Evolutionary conservation across 2,797 vertebrate genomes (phyloP), one percentile per base, ranked within the genome.

Genomic region (Bradypodion ventrale): DNA sequence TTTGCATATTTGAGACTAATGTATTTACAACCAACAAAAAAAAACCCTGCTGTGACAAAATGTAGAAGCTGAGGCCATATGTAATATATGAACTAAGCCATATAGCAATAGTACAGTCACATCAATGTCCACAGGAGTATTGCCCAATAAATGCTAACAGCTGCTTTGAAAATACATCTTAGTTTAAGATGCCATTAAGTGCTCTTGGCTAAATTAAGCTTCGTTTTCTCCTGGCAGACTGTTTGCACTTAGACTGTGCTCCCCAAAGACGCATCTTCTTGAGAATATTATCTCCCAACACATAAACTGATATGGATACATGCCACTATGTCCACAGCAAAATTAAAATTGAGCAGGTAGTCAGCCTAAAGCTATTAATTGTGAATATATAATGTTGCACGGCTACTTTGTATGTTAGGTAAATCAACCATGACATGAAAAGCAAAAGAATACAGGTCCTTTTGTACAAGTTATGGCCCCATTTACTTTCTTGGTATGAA

Each of bases 201-300:
- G 23, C 27, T 74, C 13, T 5, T 49, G 52, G 59, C 32, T 56
- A 77, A 73, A 44, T 32, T 32, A 66, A 83, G 29, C n/a, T 56
- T 76, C 27, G 35, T 21, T 85, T 40, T 72, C 60, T 75, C 52
- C 16, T 9, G 62, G 52, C 23, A 35, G 78, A 25, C 63, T 76
- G 63, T 80, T 80, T 83, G 72, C 52, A 72, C 23, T 63, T 49
- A 80, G 27, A 29, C 2, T 70, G 16, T 19, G 21, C 37, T 42
- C 70, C 27, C 70, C 52, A 60, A 72, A 75, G 52, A 42, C 62
- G 32, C 63, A 80, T 70, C 70, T 83, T 70, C 72, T 62, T 70
- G 27, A 75, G 44, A 87, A 63, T 49, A 49, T 69, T 66, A 82
- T 75, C n/a, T 52, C 73, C 29, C 25, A 6, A 27, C 60, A 70